Evolutionary conservation across 2,888 invertebrate species (phyloP).

Genomic region (Pyrochroa serraticornis): DNA sequence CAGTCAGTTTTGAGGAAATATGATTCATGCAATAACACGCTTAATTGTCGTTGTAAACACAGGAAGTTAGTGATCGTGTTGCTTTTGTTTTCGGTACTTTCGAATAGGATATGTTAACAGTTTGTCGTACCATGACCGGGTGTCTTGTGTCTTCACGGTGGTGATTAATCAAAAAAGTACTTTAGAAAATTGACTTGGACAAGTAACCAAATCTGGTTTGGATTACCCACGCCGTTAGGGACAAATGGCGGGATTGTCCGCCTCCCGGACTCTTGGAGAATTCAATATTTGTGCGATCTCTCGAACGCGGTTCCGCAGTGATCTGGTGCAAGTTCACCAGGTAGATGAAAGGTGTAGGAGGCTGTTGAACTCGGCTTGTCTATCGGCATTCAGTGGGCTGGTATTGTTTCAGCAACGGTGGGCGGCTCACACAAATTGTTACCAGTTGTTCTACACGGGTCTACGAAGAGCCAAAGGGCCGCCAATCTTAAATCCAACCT

Average conservation of each 20-base stretch:
- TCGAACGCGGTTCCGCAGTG: slow-evolving; percentile 4
- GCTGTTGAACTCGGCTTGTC: slow-evolving; percentile 37
- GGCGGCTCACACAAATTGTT: slow-evolving; percentile 4
- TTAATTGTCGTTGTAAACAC: slow-evolving; percentile 9
- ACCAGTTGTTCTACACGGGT: no score
- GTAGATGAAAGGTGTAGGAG: slow-evolving; percentile 36
- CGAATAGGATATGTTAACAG: slow-evolving; percentile 10
- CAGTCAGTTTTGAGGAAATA: slow-evolving; percentile 12
- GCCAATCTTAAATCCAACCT: no score
- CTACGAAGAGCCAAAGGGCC: no score
- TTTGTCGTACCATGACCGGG: slow-evolving; percentile 19
- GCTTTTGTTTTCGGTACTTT: slow-evolving; percentile 13
- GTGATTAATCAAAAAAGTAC: slow-evolving; percentile 1
- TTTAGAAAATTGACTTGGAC: slow-evolving; percentile 5
- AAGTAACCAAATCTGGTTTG: slow-evolving; percentile 5
- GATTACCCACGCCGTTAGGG: slow-evolving; percentile 5
- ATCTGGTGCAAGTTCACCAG: slow-evolving; percentile 23
- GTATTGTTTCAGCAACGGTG: slow-evolving; percentile 29
- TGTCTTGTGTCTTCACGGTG: slow-evolving; percentile 19
- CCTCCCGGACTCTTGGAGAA: slow-evolving; percentile 11
- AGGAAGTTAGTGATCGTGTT: slow-evolving; percentile 25
- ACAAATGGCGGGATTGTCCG: slow-evolving; percentile 18
- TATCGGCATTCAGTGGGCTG: slow-evolving; percentile 25
- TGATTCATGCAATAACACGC: slow-evolving; percentile 10
- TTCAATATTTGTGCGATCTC: slow-evolving; percentile 19